Percentiles rank a stretch among this genome's conserved stretches.
These are phyloP conservation scores for Creontiades dilutus DNA, from an alignment of 2,888 invertebrate species.

Conservation along the genomic window DNA sequence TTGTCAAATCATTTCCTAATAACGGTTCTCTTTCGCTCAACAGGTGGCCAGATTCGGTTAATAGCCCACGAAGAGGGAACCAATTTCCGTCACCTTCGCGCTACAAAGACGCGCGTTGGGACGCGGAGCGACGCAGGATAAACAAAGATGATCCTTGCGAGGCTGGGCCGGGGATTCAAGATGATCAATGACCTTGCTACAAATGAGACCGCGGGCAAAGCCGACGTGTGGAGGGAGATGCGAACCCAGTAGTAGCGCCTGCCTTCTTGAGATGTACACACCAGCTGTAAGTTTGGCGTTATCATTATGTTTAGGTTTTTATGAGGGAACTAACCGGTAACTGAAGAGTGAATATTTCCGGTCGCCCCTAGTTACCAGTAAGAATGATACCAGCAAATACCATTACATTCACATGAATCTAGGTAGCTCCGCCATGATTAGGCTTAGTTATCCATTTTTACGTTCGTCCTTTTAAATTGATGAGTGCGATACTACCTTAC, in stretches of 20 bases:
- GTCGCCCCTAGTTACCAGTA: background rate
- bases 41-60: background rate
- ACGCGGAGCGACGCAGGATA: background rate
- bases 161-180: background rate
- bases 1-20: background rate
- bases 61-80: background rate
- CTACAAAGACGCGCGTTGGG: background rate
- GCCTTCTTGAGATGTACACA: constrained; percentile 46
- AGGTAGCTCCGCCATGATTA: no score
- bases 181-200: constrained; percentile 58
- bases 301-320: background rate
- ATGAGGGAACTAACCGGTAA: no score
- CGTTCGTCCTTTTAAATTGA: no score
- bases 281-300: constrained; percentile 16
- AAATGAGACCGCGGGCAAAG: constrained; percentile 16
- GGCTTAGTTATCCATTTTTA: no score
- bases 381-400: background rate
- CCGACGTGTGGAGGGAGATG: constrained; percentile 33
- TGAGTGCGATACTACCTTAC: no score
- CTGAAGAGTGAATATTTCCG: background rate
- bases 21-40: background rate
- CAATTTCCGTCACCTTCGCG: background rate
- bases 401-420: no score
- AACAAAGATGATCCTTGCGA: constrained; percentile 15
- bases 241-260: constrained; percentile 41